Evolutionary conservation across 2,113 vertebrate genomes (phyloP), one percentile per base, ranked within the genome.

Genomic region (Cyprinodon tularosa): DNA sequence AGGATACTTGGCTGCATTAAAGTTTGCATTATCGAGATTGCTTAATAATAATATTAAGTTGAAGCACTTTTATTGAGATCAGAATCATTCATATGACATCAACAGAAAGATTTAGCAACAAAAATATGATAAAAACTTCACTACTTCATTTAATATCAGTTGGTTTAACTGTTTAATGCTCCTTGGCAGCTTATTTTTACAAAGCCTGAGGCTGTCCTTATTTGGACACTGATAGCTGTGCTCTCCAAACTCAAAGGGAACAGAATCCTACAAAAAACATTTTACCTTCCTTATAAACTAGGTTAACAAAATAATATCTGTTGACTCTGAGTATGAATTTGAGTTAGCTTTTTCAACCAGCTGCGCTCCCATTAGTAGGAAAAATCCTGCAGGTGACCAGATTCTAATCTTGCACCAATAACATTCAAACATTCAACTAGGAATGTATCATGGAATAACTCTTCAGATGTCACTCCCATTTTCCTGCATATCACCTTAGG

Each of bases 171-270:
- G 39, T 42, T 9, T 8, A 57, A 48, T 67, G 44, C 44, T 36
- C 11, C 29, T 22, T 39, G 22, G 45, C 4, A 8, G 44, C 22
- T 47, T 69, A 40, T 71, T 71, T 66, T 12, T 50, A 61, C 36
- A 66, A 11, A 10, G 20, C 17, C 7, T 71, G 50, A 71, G 61
- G 63, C 42, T 48, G 29, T 47, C 15, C 15, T 66, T 37, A 47
- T 42, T 60, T 12, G 13, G 22, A 36, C 22, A 66, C 36, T 47
- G 10, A 61, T 42, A 66, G 4, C n/a, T 14, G 29, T 68, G 15
- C 48, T 40, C 36, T 37, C 29, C 13, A 11, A 66, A 38, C 73
- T 72, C 62, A 29, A 62, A 53, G 11, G 50, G 66, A 75, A 62
- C 42, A 63, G 11, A 60, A 53, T 6, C 62, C 29, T 40, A 14